Evolutionary conservation across 2,888 invertebrate genomes (phyloP).

Genomic region (Cephus runcator): DNA sequence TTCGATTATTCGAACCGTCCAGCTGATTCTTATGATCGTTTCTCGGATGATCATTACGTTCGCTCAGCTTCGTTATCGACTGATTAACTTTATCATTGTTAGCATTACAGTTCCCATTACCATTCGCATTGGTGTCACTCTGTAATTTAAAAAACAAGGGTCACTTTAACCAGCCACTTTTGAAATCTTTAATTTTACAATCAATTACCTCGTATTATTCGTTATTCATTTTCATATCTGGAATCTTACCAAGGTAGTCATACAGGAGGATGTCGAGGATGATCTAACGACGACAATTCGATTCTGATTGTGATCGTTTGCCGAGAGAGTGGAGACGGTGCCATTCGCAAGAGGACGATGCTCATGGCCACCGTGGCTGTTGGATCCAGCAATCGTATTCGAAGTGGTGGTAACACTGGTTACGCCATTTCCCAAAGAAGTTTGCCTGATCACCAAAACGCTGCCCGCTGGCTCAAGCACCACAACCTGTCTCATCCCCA

Average conservation of each 20-base stretch:
- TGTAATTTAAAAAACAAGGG: conserved; percentile 56
- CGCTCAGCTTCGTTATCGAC: conserved; percentile 41
- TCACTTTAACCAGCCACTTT: conserved; percentile 1
- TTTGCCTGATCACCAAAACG: conserved; percentile 62
- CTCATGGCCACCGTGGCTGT: conserved; percentile 46
- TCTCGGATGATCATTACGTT: conserved; percentile 25
- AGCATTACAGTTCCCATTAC: conserved; percentile 45
- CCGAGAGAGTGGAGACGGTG: conserved; percentile 48
- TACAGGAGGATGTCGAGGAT: conserved; percentile 49
- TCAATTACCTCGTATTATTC: not conserved
- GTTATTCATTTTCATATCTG: not conserved
- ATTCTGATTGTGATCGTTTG: conserved; percentile 62
- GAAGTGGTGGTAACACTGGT: conserved; percentile 45
- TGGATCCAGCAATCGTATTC: conserved; percentile 37
- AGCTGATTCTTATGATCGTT: conserved; percentile 46
- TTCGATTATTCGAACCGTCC: conserved; percentile 27
- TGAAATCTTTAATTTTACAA: conserved; percentile 10
- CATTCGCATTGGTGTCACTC: conserved; percentile 44
- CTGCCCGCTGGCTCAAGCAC: conserved; percentile 63
- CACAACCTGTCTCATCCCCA: conserved; percentile 58
- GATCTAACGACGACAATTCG: conserved; percentile 62
- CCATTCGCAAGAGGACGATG: conserved; percentile 48
- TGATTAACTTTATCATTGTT: conserved; percentile 25
- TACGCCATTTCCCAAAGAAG: conserved; percentile 48
- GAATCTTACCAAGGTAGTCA: conserved; percentile 50